Conservation (phyloP, 2,888 invertebrate species). For the Trissonchulus sp. region DNA sequence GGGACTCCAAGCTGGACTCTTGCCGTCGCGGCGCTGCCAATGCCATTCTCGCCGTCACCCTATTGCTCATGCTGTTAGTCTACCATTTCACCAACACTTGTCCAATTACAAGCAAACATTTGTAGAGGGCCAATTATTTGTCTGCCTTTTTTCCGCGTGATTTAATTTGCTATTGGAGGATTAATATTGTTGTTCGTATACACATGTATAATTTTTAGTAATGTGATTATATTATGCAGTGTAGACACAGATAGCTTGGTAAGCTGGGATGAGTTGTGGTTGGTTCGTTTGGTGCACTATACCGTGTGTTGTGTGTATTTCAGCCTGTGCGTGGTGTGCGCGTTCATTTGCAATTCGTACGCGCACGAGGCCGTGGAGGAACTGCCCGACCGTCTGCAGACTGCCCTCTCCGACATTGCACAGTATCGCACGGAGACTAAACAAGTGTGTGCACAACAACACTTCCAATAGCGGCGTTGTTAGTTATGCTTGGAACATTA, state of each 20-base stretch:
- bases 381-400: slow-evolving; percentile 7
- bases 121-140: no score
- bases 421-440: slow-evolving; percentile 23
- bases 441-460: background rate
- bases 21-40: slow-evolving; percentile 19
- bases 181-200: no score
- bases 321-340: slow-evolving; percentile 29
- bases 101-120: no score
- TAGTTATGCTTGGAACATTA: no score
- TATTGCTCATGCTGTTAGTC: slow-evolving; percentile 26
- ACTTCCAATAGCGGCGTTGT: background rate
- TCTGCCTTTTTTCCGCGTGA: no score
- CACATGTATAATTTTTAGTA: no score
- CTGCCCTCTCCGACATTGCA: background rate
- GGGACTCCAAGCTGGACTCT: slow-evolving; percentile 17
- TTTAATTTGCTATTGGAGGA: no score
- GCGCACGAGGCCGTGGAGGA: slow-evolving; percentile 24
- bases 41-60: slow-evolving; percentile 10
- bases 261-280: no score
- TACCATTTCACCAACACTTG: background rate
- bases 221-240: no score
- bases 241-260: no score
- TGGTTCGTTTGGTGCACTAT: no score
- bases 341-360: slow-evolving; percentile 30
- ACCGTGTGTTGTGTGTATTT: background rate